A percentile compares a stretch with the other conserved stretches of the same genome.
Conservation (phyloP, 2,888 invertebrate genomes). For the Helobdella robusta region DNA sequence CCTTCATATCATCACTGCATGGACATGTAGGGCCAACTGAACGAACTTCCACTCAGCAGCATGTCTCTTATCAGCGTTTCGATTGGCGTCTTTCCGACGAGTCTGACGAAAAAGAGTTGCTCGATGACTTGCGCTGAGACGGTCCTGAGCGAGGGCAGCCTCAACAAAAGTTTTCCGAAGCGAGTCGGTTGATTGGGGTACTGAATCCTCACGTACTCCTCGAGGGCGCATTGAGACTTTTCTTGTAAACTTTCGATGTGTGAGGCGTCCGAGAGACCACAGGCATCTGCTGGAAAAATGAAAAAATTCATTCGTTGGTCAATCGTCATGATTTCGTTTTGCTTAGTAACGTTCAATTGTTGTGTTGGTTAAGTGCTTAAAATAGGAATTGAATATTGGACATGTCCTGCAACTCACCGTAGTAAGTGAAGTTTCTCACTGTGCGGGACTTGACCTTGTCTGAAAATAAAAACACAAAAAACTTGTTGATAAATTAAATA, state of each 20-base stretch:
- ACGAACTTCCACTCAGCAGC: conserved; percentile 87
- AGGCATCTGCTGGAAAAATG: conserved; percentile 64
- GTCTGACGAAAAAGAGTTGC: conserved; percentile 89
- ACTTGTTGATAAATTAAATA: too few relatives aligned
- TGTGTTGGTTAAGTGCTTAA: too few relatives aligned
- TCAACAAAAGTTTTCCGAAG: conserved; percentile 83
- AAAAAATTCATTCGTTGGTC: not conserved
- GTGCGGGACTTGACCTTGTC: conserved; percentile 29
- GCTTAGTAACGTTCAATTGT: too few relatives aligned
- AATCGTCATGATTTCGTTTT: too few relatives aligned
- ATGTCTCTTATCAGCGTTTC: conserved; percentile 93
- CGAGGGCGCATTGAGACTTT: conserved; percentile 94
- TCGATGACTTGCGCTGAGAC: conserved; percentile 90
- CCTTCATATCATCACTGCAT: conserved; percentile 4
- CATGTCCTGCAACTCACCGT: conserved; percentile 13
- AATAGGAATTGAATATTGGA: not conserved
- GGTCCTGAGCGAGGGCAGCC: conserved; percentile 82
- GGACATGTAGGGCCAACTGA: conserved; percentile 56
- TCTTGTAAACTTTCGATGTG: conserved; percentile 94
- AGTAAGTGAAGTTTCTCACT: conserved; percentile 28
- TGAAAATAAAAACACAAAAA: conserved; percentile 14
- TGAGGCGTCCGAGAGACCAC: conserved; percentile 82
- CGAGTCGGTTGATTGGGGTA: conserved; percentile 93
- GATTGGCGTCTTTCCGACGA: conserved; percentile 94
- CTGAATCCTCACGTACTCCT: conserved; percentile 92